phyloP scores from a whole-genome alignment of 2,888 invertebrate genomes.

The Lymantria monacha region DNA sequence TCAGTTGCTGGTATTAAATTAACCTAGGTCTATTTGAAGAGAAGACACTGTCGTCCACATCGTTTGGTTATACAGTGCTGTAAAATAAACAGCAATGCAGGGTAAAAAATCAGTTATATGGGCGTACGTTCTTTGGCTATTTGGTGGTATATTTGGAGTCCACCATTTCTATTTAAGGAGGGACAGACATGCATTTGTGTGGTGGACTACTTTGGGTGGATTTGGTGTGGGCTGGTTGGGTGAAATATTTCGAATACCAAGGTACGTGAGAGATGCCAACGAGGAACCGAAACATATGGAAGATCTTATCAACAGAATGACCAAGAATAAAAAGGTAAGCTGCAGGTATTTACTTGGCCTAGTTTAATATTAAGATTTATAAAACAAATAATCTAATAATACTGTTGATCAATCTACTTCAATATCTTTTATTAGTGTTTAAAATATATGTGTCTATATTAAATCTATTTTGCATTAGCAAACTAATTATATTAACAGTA shows the following conservation, averaged over 20 bases:
- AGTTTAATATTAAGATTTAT: too few species aligned
- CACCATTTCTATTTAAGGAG: constrained; percentile 96
- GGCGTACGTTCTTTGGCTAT: constrained; percentile 93
- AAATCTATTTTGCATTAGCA: too few species aligned
- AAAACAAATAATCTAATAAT: too few species aligned
- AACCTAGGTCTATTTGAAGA: neutral
- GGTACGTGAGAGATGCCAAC: constrained; percentile 92
- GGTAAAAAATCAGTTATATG: constrained; percentile 82
- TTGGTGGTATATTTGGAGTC: constrained; percentile 93
- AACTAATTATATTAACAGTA: too few species aligned
- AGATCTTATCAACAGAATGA: constrained; percentile 84
- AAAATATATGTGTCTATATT: too few species aligned
- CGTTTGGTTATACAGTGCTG: neutral
- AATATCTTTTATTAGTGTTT: too few species aligned
- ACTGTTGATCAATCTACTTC: too few species aligned
- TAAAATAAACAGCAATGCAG: constrained; percentile 23
- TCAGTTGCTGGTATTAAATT: too few species aligned
- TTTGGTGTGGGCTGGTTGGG: constrained; percentile 94
- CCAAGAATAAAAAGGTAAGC: constrained; percentile 84
- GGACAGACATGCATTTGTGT: constrained; percentile 94
- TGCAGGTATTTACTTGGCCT: constrained; percentile 6
- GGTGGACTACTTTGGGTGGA: constrained; percentile 94
- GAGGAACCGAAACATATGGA: constrained; percentile 86
- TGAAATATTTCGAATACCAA: constrained; percentile 92
- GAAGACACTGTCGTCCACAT: neutral